phyloP scores from a whole-genome alignment of 2,113 vertebrate genomes.

The Panthera tigris region DNA sequence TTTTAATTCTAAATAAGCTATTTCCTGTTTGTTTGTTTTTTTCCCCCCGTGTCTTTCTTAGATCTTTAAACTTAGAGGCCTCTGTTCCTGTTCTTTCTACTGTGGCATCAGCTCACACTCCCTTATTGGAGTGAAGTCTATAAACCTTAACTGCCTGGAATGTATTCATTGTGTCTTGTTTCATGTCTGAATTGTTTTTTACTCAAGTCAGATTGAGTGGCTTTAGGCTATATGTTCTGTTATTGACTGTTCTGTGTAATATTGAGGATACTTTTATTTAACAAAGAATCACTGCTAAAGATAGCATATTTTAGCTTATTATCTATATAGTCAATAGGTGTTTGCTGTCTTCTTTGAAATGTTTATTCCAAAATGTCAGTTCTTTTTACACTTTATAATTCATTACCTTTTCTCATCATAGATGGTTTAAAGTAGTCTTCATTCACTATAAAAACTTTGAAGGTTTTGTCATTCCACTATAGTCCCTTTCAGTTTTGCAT shows the following conservation, averaged over 20 bases:
- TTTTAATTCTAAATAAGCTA: background rate
- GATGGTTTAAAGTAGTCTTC: conserved; percentile 7
- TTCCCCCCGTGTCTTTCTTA: background rate
- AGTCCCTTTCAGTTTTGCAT: background rate
- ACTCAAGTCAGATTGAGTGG: background rate
- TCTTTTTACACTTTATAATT: conserved; percentile 19
- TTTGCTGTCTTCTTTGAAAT: conserved; percentile 13
- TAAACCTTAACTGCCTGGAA: background rate
- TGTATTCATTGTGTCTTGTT: conserved; percentile 42
- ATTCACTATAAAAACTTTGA: conserved; percentile 7
- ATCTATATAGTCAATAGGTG: background rate
- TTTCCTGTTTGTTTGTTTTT: conserved; percentile 4
- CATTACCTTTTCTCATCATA: conserved; percentile 11
- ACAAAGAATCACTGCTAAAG: conserved; percentile 46
- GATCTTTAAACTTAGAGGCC: conserved; percentile 2
- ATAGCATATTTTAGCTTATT: conserved; percentile 10
- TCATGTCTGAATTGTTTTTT: conserved; percentile 51
- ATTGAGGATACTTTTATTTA: conserved; percentile 34
- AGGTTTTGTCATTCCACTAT: background rate
- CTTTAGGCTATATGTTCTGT: conserved; percentile 7
- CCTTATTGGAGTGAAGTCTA: background rate
- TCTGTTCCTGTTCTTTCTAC: conserved; percentile 5
- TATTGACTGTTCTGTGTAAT: conserved; percentile 32
- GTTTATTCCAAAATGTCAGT: background rate
- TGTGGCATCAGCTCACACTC: background rate